These are phyloP conservation scores for Brachymystax lenok DNA, from an alignment of 2,797 vertebrate genomes.

Conservation along the genomic window DNA sequence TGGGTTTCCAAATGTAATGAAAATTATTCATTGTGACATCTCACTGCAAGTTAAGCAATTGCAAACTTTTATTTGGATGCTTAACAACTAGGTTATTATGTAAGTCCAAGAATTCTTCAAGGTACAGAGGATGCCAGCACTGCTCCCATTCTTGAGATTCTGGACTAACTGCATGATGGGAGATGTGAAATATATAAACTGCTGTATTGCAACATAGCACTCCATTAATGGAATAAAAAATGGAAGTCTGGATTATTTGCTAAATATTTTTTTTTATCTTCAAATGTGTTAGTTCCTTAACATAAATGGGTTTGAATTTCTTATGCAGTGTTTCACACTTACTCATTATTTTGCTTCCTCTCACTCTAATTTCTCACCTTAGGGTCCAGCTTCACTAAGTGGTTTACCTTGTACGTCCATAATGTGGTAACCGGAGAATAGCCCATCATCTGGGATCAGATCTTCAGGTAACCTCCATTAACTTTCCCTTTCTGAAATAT, in stretches of 20 bases:
- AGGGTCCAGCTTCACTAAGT: slow-evolving; percentile 91
- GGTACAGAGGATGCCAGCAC: not conserved
- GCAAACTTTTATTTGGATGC: no score
- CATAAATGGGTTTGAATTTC: not conserved
- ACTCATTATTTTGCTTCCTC: not conserved
- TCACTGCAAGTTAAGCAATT: no score
- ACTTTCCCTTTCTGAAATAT: not conserved
- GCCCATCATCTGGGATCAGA: slow-evolving; percentile 97
- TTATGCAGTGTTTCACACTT: not conserved
- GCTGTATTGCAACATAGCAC: no score
- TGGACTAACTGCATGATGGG: not conserved
- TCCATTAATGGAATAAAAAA: no score
- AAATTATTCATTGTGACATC: not conserved
- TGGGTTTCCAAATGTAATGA: not conserved
- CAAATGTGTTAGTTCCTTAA: no score
- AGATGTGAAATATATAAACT: no score
- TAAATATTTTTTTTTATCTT: no score
- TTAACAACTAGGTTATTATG: not conserved
- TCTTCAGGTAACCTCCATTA: slow-evolving; percentile 85
- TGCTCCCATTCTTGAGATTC: not conserved
- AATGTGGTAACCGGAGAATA: slow-evolving; percentile 91
- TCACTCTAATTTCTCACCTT: not conserved
- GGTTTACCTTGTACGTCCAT: slow-evolving; percentile 93
- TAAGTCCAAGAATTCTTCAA: not conserved
- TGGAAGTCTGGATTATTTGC: no score